These are phyloP conservation scores for Andricus grossulariae DNA, from an alignment of 1,140 invertebrate genomes.

Conservation along the genomic window DNA sequence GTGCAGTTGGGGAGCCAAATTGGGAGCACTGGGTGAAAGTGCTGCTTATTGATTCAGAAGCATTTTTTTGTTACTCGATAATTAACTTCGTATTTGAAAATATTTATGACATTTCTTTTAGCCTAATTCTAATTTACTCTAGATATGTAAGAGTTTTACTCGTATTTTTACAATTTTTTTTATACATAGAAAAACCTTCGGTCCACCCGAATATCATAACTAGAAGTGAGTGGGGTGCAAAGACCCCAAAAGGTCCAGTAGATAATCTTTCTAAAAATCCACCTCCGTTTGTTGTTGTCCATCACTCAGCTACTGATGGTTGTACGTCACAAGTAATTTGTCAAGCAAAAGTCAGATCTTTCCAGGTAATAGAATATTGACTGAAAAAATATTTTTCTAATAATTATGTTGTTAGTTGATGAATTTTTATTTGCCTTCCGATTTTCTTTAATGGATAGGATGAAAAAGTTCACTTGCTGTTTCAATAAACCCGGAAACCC, in stretches of 20 bases:
- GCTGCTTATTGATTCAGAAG: no score
- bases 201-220: conserved; percentile 49
- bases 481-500: no score
- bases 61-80: no score
- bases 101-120: no score
- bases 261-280: conserved; percentile 51
- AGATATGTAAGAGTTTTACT: neutral
- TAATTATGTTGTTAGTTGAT: neutral
- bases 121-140: neutral
- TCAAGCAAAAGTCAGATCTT: conserved; percentile 53
- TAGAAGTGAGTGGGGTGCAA: conserved; percentile 65
- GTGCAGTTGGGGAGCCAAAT: no score
- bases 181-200: neutral
- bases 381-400: conserved; percentile 12
- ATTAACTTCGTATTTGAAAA: no score
- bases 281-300: conserved; percentile 66
- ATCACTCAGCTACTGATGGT: conserved; percentile 65
- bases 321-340: conserved; percentile 65
- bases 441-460: no score
- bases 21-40: no score
- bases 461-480: no score
- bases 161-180: neutral
- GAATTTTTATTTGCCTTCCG: no score
- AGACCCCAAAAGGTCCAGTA: conserved; percentile 26
- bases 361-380: conserved; percentile 60